Evolutionary conservation across 1,140 invertebrate species (phyloP).

Genomic region (Harpegnathos saltator): DNA sequence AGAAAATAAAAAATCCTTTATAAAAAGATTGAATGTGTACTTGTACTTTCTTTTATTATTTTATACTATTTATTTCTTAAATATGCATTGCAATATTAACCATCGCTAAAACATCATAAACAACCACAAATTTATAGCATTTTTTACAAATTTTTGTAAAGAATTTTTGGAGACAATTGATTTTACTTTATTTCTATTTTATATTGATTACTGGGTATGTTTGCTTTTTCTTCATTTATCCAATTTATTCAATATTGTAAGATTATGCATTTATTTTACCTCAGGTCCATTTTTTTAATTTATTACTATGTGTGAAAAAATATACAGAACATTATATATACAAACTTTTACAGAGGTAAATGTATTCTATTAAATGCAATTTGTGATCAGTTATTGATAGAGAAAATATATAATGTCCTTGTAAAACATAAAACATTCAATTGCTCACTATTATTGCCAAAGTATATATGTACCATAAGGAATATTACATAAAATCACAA

Average conservation of each 20-base stretch:
- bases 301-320: constrained; percentile 33
- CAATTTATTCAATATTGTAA: not conserved
- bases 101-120: constrained; percentile 1
- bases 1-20: constrained; percentile 63
- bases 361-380: not conserved
- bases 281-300: not conserved
- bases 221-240: not conserved
- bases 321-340: constrained; percentile 40
- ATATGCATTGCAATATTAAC: not conserved
- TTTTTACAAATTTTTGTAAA: not conserved
- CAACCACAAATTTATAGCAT: not conserved
- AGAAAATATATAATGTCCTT: not conserved
- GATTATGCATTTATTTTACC: not conserved
- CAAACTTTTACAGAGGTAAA: not conserved
- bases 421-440: constrained; percentile 9
- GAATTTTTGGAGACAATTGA: not conserved
- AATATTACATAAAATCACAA: constrained; percentile 47
- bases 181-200: not conserved
- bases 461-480: constrained; percentile 22
- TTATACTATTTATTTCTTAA: not conserved
- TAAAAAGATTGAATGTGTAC: constrained; percentile 21
- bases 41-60: constrained; percentile 17
- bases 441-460: not conserved
- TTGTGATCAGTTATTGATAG: not conserved
- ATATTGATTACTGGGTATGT: constrained; percentile 1